Evolutionary conservation across 1,140 invertebrate genomes (phyloP).

Genomic region (Drosophila simulans): DNA sequence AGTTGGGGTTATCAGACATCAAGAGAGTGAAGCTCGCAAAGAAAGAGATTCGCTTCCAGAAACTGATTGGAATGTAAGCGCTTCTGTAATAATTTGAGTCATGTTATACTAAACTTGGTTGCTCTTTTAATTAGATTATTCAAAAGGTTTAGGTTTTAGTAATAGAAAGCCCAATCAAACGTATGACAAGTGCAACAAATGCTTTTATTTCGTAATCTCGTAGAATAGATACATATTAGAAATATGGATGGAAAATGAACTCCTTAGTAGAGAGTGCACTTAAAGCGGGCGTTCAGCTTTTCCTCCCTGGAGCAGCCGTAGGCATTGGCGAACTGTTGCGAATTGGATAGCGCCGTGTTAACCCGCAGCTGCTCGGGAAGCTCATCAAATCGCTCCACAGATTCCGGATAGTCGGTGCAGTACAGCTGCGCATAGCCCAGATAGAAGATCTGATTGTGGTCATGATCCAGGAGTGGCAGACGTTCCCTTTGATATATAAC

Average conservation of each 20-base stretch:
- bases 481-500: constrained; percentile 86
- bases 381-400: constrained; percentile 57
- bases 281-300: constrained; percentile 92
- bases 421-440: constrained; percentile 93
- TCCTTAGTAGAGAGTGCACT: constrained; percentile 87
- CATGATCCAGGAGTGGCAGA: constrained; percentile 92
- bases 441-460: constrained; percentile 95
- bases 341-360: constrained; percentile 93
- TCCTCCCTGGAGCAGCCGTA: constrained; percentile 89
- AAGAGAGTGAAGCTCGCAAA: neutral
- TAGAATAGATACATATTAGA: constrained; percentile 5
- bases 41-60: neutral
- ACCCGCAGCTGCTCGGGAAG: constrained; percentile 90
- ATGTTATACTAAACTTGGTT: neutral
- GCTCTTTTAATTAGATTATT: neutral
- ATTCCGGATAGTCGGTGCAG: constrained; percentile 72
- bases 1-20: constrained; percentile 15
- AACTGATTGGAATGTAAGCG: neutral
- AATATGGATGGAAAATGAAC: neutral
- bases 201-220: constrained; percentile 23
- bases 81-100: neutral
- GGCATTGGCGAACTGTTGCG: constrained; percentile 90
- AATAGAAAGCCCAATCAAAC: neutral
- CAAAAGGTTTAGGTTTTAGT: neutral
- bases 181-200: constrained; percentile 10